phyloP scores from a whole-genome alignment of 2,888 invertebrate genomes.

The Ptychoptera albimana region DNA sequence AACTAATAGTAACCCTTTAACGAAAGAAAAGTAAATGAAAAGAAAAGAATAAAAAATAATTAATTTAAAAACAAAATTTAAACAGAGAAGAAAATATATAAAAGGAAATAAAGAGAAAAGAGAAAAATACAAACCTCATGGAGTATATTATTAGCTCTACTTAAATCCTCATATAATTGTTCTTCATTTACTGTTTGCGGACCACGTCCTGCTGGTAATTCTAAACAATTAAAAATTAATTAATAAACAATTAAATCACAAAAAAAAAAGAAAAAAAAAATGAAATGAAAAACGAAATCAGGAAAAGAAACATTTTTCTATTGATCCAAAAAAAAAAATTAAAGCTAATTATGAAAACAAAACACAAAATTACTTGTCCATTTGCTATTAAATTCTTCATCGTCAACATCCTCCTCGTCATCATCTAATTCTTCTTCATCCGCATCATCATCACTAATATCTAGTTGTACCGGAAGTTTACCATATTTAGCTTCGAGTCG shows the following conservation, averaged over 20 bases:
- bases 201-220: slow-evolving; percentile 13
- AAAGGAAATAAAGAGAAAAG: background rate
- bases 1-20: no score
- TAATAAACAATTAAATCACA: slow-evolving; percentile 9
- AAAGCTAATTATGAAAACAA: background rate
- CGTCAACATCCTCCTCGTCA: slow-evolving; percentile 24
- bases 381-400: slow-evolving; percentile 14
- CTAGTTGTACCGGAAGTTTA: slow-evolving; percentile 37
- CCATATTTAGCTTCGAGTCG: slow-evolving; percentile 60
- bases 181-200: slow-evolving; percentile 16
- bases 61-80: background rate
- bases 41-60: background rate
- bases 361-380: slow-evolving; percentile 27
- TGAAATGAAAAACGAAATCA: no score
- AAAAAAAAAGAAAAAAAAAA: no score
- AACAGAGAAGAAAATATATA: background rate
- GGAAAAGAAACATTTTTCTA: no score
- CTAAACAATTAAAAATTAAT: background rate
- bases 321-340: background rate
- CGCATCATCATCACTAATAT: slow-evolving; percentile 31
- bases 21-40: background rate
- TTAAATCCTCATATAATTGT: slow-evolving; percentile 20
- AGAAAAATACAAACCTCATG: slow-evolving; percentile 23
- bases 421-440: slow-evolving; percentile 29
- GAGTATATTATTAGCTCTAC: slow-evolving; percentile 26